Evolutionary conservation across 64 coral and sea anemone genomes (phyloP), one percentile per base, ranked within the genome.

Genomic region (Anthopleura sola): DNA sequence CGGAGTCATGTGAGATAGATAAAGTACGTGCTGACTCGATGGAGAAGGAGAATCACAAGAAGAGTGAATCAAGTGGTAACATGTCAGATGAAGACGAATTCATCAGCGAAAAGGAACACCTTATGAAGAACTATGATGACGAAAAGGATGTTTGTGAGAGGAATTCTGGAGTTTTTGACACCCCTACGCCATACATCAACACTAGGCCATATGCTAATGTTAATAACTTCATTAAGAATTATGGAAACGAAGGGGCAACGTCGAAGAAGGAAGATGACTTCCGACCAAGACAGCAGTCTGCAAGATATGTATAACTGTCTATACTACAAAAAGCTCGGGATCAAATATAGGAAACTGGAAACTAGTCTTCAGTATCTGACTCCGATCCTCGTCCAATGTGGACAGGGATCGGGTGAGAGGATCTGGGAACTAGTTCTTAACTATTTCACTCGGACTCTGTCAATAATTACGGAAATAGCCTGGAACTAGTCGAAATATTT

Each of bases 131-230:
- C 16, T 79, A 82, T 21, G 86, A 91, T 38, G 90, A 95, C 20
- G 93, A 95, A 6, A 95, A 88, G 58, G 93, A 91, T 34, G 51
- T 88, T 38, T 95, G 93, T 88, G 93, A 95, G 54, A 88, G 90
- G 46, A 92, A 91, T 83, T 92, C 93, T 20, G 86, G 86, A 5
- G 66, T 92, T 37, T 96, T 96, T 68, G 87, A 96, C 5, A 69
- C 78, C 57, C 87, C 86, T 37, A 78, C 86, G 0, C 75, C 78
- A 18, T 92, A 92, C 69, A 87, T 60, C 50, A 83, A 83, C 82
- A 54, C 82, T 2, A 83, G 32, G 23, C 82, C 82, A n/a, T 83
- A 60, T 56, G 14, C 36, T 20, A 54, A 83, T 60, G 66, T 71
- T 16, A 71, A 71, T 71, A 71, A 71, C 28, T 71, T 71, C 66